Conservation (phyloP, 1,140 invertebrate species). For the Ectropis grisescens region DNA sequence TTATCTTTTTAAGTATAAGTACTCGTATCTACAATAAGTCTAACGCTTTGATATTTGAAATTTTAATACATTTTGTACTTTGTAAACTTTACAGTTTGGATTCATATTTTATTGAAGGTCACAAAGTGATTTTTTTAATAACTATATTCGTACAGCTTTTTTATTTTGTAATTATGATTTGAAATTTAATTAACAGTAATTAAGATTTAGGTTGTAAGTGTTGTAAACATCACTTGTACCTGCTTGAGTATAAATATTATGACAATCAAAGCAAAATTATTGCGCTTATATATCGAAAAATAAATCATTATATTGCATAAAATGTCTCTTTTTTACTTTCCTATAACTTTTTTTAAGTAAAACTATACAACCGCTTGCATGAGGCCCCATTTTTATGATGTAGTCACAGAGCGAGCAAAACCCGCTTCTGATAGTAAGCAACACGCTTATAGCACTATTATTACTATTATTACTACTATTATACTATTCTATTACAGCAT, state of each 20-base stretch:
- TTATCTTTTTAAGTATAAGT: slow-evolving; percentile 14
- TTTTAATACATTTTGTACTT: slow-evolving; percentile 13
- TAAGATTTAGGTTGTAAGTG: slow-evolving; percentile 26
- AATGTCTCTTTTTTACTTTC: slow-evolving; percentile 24
- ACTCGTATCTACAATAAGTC: slow-evolving; percentile 5
- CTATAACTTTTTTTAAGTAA: too few species aligned
- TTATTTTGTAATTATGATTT: background rate
- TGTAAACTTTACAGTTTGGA: too few species aligned
- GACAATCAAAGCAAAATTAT: slow-evolving; percentile 67
- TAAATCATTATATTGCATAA: slow-evolving; percentile 62
- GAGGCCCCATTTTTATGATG: too few species aligned
- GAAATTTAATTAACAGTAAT: too few species aligned
- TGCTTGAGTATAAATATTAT: slow-evolving; percentile 64
- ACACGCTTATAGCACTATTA: too few species aligned
- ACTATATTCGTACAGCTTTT: background rate
- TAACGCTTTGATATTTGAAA: slow-evolving; percentile 20
- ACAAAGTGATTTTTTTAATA: slow-evolving; percentile 1
- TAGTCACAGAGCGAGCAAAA: too few species aligned
- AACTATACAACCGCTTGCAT: too few species aligned
- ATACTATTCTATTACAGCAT: too few species aligned
- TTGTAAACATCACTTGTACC: slow-evolving; percentile 65
- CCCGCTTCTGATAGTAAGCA: too few species aligned
- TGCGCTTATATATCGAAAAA: slow-evolving; percentile 65
- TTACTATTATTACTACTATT: too few species aligned
- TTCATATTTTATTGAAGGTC: background rate